Evolutionary conservation across 2,888 invertebrate species (phyloP).

Genomic region (Platycnemis pennipes): DNA sequence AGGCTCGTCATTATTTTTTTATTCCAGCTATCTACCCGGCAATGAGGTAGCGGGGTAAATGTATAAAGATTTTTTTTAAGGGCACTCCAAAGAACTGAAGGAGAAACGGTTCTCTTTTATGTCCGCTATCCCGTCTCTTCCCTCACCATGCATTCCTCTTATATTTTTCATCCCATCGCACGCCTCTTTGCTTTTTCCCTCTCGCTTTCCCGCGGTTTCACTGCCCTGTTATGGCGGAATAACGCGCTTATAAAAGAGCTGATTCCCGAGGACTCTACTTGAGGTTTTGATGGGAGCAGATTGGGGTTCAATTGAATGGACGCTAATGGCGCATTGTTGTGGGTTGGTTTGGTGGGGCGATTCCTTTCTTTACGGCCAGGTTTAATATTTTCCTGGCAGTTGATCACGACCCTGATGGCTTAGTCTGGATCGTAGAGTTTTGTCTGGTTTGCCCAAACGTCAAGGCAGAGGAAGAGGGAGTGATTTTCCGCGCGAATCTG

Average conservation of each 20-base stretch:
- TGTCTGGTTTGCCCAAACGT: background rate
- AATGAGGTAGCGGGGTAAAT: slow-evolving; percentile 36
- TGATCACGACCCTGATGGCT: background rate
- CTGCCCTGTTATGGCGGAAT: background rate
- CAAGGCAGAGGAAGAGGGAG: background rate
- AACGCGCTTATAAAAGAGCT: slow-evolving; percentile 31
- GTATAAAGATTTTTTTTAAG: slow-evolving; percentile 60
- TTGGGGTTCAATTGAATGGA: slow-evolving; percentile 26
- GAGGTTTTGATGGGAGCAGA: slow-evolving; percentile 33
- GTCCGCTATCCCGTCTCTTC: background rate
- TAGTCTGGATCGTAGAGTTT: background rate
- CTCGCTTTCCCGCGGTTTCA: background rate
- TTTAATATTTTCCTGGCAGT: slow-evolving; percentile 35
- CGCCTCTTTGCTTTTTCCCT: background rate
- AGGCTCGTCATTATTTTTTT: background rate
- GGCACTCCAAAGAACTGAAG: background rate
- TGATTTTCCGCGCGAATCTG: background rate
- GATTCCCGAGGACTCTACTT: slow-evolving; percentile 10
- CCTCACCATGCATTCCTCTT: background rate
- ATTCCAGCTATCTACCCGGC: background rate
- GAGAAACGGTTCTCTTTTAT: slow-evolving; percentile 24
- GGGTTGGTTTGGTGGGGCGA: background rate
- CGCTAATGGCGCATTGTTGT: background rate
- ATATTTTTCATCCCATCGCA: background rate
- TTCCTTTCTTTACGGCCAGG: slow-evolving; percentile 35